Evolutionary conservation across 2,797 vertebrate species (phyloP), one percentile per base, ranked within the genome.

Genomic region (Danio jaintianensis): DNA sequence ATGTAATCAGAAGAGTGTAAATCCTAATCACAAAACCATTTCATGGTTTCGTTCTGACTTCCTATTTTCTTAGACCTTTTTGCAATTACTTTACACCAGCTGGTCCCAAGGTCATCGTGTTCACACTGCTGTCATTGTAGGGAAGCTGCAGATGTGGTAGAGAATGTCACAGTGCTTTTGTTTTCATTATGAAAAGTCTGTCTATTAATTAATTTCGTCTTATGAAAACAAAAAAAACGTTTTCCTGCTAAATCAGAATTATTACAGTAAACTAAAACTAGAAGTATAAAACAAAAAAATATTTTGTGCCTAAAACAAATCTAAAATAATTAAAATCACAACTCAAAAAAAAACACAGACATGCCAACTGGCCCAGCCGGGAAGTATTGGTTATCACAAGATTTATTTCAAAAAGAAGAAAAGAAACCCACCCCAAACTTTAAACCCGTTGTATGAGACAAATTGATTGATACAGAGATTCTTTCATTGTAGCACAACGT

Each of bases 1-100:
- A 38, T 59, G 36, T 45, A 55, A 53, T 77, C 67, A 75, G 52
- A 66, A 38, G 52, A 78, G 40, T 18, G 53, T 20, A 29, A 77
- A 20, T 76, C 18, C 40, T 67, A 77, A 73, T 67, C 42, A 38
- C 10, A 18, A 68, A 67, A 38, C 52, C 22, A 48, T 68, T 48
- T 47, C 64, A 59, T 48, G 43, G 11, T 47, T 59, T 58, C 0
- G 2, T 68, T 58, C 53, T 10, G 40, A 67, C 38, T 72, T 72
- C 18, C 50, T 7, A 8, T 43, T 29, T 72, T 58, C 40, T 9
- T 58, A 20, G 40, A 59, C 53, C 3, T 73, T 59, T 59, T 73
- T 45, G 40, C 42, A 29, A 36, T 59, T 71, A 42, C 50, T 71
- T 47, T 73, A 42, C 12, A 20, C 11, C n/a, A 71, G 38, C 52